These are phyloP conservation scores for Dipodomys ordii DNA, from an alignment of 2,113 vertebrate species.

Conservation along the genomic window DNA sequence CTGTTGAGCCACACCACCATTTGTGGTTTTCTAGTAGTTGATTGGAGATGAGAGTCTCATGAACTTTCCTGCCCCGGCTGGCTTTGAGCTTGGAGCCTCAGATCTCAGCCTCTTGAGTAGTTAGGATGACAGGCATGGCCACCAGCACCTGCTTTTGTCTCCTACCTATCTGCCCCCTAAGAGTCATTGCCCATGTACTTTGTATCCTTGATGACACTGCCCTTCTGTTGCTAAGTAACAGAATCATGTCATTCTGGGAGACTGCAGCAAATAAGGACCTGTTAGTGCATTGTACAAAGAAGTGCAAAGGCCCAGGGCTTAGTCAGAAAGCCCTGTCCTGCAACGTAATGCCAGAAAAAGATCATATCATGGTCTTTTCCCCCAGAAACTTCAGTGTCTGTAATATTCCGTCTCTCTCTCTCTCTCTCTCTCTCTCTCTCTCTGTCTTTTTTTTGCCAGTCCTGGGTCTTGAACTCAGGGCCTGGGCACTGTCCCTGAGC, in stretches of 20 bases:
- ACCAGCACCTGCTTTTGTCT: not conserved
- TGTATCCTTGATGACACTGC: not conserved
- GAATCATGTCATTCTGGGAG: slow-evolving; percentile 60
- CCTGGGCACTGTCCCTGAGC: no score
- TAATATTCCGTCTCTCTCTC: no score
- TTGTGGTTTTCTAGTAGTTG: no score
- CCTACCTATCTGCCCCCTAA: not conserved
- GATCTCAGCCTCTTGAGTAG: no score
- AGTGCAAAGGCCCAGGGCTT: not conserved
- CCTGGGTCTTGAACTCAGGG: no score
- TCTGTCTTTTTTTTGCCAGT: not conserved
- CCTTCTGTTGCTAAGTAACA: not conserved
- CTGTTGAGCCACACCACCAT: no score
- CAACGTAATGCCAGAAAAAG: not conserved
- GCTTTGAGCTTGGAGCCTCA: no score
- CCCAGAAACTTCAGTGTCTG: no score
- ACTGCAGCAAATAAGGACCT: not conserved
- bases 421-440: no score
- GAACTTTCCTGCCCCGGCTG: no score
- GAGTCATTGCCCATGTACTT: not conserved
- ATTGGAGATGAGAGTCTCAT: no score
- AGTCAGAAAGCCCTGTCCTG: not conserved
- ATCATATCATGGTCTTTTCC: not conserved
- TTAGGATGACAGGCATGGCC: no score
- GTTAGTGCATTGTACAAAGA: not conserved